These are phyloP conservation scores for Battus philenor DNA, from an alignment of 1,140 invertebrate genomes.

Conservation along the genomic window DNA sequence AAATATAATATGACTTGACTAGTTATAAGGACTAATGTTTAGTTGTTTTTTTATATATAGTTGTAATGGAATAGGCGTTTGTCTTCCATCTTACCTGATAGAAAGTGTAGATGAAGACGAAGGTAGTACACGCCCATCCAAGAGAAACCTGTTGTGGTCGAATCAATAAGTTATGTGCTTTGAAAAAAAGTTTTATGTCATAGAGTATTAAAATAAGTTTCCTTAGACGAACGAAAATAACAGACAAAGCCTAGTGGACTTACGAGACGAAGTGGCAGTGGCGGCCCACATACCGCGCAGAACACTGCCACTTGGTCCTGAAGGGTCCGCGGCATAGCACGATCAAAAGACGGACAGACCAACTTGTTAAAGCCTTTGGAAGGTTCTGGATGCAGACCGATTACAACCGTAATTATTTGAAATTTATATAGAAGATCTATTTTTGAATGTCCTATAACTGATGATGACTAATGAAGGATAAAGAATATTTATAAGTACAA, in stretches of 20 bases:
- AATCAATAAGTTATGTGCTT: neutral
- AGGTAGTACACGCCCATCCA: neutral
- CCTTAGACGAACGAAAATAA: too few species aligned
- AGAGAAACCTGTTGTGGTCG: neutral
- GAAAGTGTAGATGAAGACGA: too few species aligned
- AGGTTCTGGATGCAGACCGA: too few species aligned
- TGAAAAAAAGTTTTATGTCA: neutral
- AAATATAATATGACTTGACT: conserved; percentile 27
- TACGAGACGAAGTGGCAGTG: too few species aligned
- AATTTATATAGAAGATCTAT: neutral
- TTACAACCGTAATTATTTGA: neutral
- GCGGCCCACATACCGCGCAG: too few species aligned
- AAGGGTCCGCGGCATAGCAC: too few species aligned
- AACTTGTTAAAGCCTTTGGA: too few species aligned
- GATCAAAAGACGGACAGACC: too few species aligned
- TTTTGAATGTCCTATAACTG: neutral
- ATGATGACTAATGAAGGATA: neutral
- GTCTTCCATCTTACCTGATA: too few species aligned
- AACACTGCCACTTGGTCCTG: too few species aligned
- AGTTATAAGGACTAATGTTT: conserved; percentile 18
- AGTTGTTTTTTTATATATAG: conserved; percentile 11
- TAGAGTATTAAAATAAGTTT: neutral
- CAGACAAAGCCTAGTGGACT: too few species aligned
- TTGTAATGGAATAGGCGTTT: too few species aligned
- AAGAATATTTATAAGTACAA: neutral